Conservation (phyloP, 2,888 invertebrate species). For the Ectropis crepuscularia region DNA sequence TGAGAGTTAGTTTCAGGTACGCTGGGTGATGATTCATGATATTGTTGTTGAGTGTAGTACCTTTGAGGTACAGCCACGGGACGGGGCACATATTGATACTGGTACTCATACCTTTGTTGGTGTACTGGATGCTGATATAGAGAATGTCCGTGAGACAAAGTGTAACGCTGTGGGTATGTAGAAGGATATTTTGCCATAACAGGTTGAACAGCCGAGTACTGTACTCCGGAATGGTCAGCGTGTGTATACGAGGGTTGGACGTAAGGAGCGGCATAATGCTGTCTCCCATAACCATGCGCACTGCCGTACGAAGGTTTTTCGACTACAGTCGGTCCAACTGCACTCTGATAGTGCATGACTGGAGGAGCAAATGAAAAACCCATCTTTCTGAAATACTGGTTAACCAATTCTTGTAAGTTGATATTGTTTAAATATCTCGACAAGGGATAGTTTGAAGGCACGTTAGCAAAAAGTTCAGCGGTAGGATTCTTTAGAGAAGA, state of each 20-base stretch:
- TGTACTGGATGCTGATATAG: slow-evolving; percentile 63
- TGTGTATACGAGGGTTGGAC: slow-evolving; percentile 75
- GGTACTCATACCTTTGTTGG: slow-evolving; percentile 68
- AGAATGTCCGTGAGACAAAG: slow-evolving; percentile 60
- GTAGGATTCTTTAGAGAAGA: slow-evolving; percentile 82
- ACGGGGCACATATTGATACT: slow-evolving; percentile 67
- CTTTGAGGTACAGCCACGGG: slow-evolving; percentile 55
- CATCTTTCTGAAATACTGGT: slow-evolving; percentile 79
- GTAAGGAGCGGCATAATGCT: slow-evolving; percentile 71
- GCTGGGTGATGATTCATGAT: slow-evolving; percentile 48
- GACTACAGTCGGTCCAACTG: slow-evolving; percentile 47
- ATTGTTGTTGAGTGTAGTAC: slow-evolving; percentile 65
- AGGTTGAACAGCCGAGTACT: slow-evolving; percentile 79
- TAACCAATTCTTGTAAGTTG: slow-evolving; percentile 82
- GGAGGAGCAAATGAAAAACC: slow-evolving; percentile 73
- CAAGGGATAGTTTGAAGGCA: slow-evolving; percentile 82
- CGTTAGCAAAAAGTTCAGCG: slow-evolving; percentile 82
- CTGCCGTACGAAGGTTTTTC: slow-evolving; percentile 45
- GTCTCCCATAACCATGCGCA: slow-evolving; percentile 55
- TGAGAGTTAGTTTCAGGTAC: slow-evolving; percentile 46
- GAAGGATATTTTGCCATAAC: slow-evolving; percentile 78
- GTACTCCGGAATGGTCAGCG: slow-evolving; percentile 74
- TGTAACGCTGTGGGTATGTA: slow-evolving; percentile 62
- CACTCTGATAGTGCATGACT: slow-evolving; percentile 66
- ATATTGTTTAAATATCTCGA: slow-evolving; percentile 82